Conservation (phyloP, 2,797 vertebrate genomes). For the Clarias platycephalus region DNA sequence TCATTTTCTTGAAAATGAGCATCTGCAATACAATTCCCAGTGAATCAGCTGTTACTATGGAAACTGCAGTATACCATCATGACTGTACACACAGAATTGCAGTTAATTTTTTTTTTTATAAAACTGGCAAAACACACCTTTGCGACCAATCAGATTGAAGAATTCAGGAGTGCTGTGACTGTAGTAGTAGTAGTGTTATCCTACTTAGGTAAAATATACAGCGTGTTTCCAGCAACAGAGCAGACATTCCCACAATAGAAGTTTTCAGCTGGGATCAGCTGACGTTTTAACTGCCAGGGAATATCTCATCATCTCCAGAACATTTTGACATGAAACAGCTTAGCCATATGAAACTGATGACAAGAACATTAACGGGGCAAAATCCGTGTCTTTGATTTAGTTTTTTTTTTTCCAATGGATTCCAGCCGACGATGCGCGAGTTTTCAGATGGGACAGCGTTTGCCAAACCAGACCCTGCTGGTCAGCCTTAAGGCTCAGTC, state of each 20-base stretch:
- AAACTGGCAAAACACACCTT: background rate
- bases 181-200: background rate
- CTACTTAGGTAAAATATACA: background rate
- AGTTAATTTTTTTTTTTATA: no score
- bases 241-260: background rate
- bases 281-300: conserved; percentile 33
- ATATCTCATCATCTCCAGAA: conserved; percentile 36
- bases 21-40: background rate
- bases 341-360: conserved; percentile 30
- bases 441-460: background rate
- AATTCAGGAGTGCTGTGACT: background rate
- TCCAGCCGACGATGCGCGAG: conserved; percentile 18
- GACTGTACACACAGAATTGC: background rate
- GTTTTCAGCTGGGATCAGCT: conserved; percentile 35
- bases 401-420: conserved; percentile 11
- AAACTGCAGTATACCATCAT: background rate
- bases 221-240: background rate
- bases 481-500: conserved; percentile 17
- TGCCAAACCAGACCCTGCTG: conserved; percentile 26
- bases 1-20: no score
- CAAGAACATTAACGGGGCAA: conserved; percentile 29
- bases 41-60: background rate
- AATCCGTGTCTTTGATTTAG: conserved; percentile 32
- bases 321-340: conserved; percentile 38
- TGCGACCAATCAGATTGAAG: background rate